A percentile compares a stretch with the other conserved stretches of the same genome.
Evolutionary conservation across 1,140 invertebrate genomes (phyloP).

Genomic region (Steinernema khuongi): DNA sequence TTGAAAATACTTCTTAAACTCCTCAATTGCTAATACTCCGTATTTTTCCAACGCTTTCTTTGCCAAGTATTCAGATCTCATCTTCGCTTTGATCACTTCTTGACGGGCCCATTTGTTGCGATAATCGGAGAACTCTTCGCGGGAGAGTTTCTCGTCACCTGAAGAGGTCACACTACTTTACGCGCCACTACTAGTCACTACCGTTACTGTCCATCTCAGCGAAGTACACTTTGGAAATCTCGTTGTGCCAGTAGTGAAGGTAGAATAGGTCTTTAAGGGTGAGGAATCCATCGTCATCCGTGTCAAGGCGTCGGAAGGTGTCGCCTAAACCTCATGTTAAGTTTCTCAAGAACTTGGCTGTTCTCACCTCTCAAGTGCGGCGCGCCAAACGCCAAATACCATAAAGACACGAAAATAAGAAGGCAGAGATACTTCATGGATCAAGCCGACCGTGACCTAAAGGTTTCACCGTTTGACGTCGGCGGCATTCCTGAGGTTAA

Average conservation of each 20-base stretch:
- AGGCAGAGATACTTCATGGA: too few relatives aligned
- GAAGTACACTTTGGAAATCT: not conserved
- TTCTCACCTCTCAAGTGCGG: too few relatives aligned
- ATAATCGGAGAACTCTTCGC: not conserved
- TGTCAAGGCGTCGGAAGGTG: not conserved
- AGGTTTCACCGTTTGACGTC: too few relatives aligned
- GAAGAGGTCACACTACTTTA: not conserved
- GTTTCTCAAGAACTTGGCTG: too few relatives aligned
- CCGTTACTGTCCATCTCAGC: not conserved
- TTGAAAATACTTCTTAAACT: not conserved
- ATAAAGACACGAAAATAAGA: too few relatives aligned
- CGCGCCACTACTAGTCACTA: too few relatives aligned
- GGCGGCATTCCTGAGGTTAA: too few relatives aligned
- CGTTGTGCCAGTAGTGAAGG: conserved; percentile 1
- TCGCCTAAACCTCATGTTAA: too few relatives aligned
- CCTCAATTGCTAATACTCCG: not conserved
- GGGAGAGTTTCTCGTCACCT: not conserved
- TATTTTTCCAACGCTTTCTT: not conserved
- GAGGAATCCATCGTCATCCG: not conserved
- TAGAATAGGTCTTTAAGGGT: not conserved
- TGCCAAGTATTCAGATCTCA: too few relatives aligned
- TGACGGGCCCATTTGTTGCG: not conserved
- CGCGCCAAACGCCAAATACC: too few relatives aligned
- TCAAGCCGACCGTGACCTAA: too few relatives aligned
- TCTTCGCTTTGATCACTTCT: not conserved